These are phyloP conservation scores for Cyanocitta stelleri DNA, from an alignment of 2,113 vertebrate genomes.

Conservation along the genomic window DNA sequence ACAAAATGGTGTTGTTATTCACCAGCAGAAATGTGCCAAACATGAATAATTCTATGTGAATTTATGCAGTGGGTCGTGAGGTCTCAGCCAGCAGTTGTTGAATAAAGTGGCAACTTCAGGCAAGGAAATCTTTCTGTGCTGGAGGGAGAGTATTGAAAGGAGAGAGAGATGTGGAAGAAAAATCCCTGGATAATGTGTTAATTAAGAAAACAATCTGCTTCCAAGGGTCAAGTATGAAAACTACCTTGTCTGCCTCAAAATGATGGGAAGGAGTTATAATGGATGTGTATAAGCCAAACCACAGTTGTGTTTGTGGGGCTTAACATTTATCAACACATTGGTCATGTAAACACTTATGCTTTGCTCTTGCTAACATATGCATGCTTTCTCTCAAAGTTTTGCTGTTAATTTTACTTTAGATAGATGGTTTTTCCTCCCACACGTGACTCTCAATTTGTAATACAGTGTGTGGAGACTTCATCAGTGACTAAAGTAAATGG, in stretches of 20 bases:
- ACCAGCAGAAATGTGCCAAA: slow-evolving; percentile 40
- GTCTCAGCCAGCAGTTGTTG: slow-evolving; percentile 40
- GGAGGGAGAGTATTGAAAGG: neutral
- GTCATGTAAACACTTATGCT: neutral
- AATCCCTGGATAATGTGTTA: slow-evolving; percentile 27
- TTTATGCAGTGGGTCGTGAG: neutral
- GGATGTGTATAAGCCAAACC: slow-evolving; percentile 15
- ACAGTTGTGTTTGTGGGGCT: slow-evolving; percentile 21
- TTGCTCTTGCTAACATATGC: neutral
- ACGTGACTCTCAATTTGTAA: slow-evolving; percentile 30
- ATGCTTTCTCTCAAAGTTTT: slow-evolving; percentile 19
- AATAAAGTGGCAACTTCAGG: slow-evolving; percentile 30
- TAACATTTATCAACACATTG: neutral
- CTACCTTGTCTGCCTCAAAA: neutral
- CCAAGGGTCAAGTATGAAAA: slow-evolving; percentile 27
- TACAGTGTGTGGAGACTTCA: neutral
- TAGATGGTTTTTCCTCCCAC: slow-evolving; percentile 1
- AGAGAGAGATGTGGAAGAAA: slow-evolving; percentile 13
- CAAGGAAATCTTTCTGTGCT: slow-evolving; percentile 27
- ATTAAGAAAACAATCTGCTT: slow-evolving; percentile 44
- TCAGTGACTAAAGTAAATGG: neutral
- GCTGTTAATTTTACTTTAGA: slow-evolving; percentile 51
- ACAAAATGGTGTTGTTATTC: slow-evolving; percentile 42
- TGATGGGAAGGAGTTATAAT: neutral
- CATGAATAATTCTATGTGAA: slow-evolving; percentile 36